phyloP scores from a whole-genome alignment of 1,140 invertebrate species.

The Bombus pascuorum region DNA sequence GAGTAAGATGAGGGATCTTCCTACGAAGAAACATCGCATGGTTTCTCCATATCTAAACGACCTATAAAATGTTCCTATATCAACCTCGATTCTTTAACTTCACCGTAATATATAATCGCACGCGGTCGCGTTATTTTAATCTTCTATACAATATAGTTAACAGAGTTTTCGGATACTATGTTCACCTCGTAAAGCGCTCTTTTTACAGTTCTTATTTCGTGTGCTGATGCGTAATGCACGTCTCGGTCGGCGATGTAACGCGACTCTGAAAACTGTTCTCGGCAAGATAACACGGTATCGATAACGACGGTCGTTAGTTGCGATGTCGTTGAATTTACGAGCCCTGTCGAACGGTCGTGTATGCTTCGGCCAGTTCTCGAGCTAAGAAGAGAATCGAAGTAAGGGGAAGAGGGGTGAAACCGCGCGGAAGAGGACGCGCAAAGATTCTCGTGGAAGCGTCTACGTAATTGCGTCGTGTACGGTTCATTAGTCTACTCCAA shows the following conservation, averaged over 20 bases:
- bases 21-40: too few relatives aligned
- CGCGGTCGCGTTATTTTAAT: too few relatives aligned
- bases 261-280: not conserved
- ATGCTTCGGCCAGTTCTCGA: not conserved
- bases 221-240: not conserved
- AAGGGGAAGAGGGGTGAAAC: not conserved
- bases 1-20: not conserved
- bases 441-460: slow-evolving; percentile 54
- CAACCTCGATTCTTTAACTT: too few relatives aligned
- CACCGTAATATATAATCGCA: too few relatives aligned
- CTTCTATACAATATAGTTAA: too few relatives aligned
- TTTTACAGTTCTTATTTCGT: too few relatives aligned
- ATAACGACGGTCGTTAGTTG: slow-evolving; percentile 55
- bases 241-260: not conserved
- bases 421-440: slow-evolving; percentile 23
- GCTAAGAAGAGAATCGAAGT: not conserved
- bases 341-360: slow-evolving; percentile 29
- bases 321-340: slow-evolving; percentile 59
- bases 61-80: too few relatives aligned
- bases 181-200: too few relatives aligned
- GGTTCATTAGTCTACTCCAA: slow-evolving; percentile 61
- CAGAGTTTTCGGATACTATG: too few relatives aligned
- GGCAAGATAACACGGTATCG: slow-evolving; percentile 58
- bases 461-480: slow-evolving; percentile 61
- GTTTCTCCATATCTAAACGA: too few relatives aligned